Conservation (phyloP, 1,140 invertebrate genomes). For the Rhagoletis pomonella region DNA sequence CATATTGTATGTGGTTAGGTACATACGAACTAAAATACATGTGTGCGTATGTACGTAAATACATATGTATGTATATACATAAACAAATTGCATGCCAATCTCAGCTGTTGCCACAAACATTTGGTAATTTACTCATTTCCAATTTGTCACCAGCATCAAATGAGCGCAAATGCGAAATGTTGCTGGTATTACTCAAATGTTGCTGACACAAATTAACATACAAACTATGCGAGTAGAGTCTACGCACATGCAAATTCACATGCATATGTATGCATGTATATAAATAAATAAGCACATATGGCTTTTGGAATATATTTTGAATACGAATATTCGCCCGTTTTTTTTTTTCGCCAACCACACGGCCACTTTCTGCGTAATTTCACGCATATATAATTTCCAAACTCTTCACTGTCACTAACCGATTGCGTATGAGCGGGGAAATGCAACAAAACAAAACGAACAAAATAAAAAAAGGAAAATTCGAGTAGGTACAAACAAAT, state of each 20-base stretch:
- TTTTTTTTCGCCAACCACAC: background rate
- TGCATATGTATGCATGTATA: background rate
- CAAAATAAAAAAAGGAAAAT: slow-evolving; percentile 17
- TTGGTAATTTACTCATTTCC: background rate
- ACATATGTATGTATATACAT: background rate
- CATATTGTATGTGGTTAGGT: no score
- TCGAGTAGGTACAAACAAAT: slow-evolving; percentile 7
- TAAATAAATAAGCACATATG: no score
- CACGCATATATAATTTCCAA: background rate
- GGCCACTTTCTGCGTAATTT: slow-evolving; percentile 33
- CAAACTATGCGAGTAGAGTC: no score
- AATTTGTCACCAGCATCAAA: no score
- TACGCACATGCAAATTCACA: background rate
- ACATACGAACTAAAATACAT: background rate
- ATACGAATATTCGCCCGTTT: background rate
- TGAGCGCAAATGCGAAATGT: background rate
- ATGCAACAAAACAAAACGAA: background rate
- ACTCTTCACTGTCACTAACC: background rate
- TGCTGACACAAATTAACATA: background rate
- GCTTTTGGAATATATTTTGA: background rate
- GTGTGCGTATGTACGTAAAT: background rate
- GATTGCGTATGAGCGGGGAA: background rate
- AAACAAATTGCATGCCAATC: background rate
- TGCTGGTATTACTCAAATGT: background rate
- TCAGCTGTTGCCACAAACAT: background rate